These are phyloP conservation scores for Acrocephalus scirpaceus DNA, from an alignment of 2,797 vertebrate species.

Conservation along the genomic window DNA sequence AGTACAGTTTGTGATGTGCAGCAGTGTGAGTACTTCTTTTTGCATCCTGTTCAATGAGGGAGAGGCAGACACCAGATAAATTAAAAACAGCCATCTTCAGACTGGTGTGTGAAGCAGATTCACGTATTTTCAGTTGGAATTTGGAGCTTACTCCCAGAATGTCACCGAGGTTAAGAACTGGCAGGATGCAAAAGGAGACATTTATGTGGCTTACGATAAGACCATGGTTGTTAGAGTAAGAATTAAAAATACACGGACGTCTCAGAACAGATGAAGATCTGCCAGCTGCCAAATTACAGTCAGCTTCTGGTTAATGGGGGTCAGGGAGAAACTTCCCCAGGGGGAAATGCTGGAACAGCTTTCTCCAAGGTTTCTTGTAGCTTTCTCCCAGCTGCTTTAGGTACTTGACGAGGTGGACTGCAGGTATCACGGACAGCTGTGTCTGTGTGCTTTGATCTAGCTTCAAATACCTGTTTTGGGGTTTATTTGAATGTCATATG, in stretches of 20 bases:
- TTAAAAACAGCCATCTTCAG: neutral
- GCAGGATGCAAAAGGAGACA: neutral
- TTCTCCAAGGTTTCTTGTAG: neutral
- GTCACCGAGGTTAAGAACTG: neutral
- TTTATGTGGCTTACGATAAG: neutral
- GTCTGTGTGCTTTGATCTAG: neutral
- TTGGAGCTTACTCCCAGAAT: neutral
- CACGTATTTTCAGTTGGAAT: neutral
- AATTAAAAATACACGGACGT: conserved; percentile 2
- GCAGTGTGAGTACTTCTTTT: neutral
- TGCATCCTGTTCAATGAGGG: neutral
- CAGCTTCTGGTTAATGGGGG: neutral
- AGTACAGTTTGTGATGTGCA: neutral
- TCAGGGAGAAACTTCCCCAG: neutral
- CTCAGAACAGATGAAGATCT: neutral
- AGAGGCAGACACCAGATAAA: neutral
- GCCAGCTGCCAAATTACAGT: neutral
- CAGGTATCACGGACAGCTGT: neutral
- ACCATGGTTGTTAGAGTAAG: neutral
- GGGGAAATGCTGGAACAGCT: neutral
- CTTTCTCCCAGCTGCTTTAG: neutral
- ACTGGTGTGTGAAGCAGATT: neutral
- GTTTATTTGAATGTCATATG: neutral
- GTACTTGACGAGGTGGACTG: neutral
- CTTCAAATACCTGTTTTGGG: neutral